phyloP scores from a whole-genome alignment of 2,888 invertebrate genomes.

The Tiphia femorata region DNA sequence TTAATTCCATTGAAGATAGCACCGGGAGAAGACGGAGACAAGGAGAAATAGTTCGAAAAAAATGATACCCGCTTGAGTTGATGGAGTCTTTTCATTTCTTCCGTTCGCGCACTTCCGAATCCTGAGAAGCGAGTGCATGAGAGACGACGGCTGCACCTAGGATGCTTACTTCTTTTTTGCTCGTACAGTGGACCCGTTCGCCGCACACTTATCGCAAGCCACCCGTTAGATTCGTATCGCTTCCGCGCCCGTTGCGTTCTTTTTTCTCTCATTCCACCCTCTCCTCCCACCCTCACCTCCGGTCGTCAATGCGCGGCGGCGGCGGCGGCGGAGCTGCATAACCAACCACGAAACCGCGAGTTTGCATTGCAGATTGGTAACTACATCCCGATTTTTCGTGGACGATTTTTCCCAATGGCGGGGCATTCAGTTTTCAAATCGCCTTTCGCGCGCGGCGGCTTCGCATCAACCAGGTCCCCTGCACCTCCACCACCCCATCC shows the following conservation, averaged over 20 bases:
- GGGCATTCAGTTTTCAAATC: no score
- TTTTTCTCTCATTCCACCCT: constrained; percentile 4
- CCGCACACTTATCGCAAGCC: no score
- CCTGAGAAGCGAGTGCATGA: no score
- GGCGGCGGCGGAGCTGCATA: constrained; percentile 31
- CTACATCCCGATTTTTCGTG: constrained; percentile 53
- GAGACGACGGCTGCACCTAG: no score
- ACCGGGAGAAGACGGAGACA: no score
- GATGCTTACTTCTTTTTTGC: no score
- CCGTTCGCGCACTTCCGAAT: no score
- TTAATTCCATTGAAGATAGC: no score
- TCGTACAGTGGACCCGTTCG: no score
- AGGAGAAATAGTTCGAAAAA: no score
- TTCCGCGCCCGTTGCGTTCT: background rate
- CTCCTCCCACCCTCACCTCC: constrained; percentile 21
- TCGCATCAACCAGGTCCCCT: background rate
- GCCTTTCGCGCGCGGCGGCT: background rate
- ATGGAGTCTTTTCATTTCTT: no score
- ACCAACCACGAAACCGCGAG: constrained; percentile 44
- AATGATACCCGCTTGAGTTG: no score
- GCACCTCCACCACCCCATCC: constrained; percentile 10
- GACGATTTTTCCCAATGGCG: constrained; percentile 45
- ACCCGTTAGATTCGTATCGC: constrained; percentile 5
- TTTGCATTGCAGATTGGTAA: constrained; percentile 62
- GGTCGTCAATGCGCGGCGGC: constrained; percentile 17